Base-by-base conservation (phyloP, 2,797 vertebrate genomes). In the Sciaenops ocellatus region DNA sequence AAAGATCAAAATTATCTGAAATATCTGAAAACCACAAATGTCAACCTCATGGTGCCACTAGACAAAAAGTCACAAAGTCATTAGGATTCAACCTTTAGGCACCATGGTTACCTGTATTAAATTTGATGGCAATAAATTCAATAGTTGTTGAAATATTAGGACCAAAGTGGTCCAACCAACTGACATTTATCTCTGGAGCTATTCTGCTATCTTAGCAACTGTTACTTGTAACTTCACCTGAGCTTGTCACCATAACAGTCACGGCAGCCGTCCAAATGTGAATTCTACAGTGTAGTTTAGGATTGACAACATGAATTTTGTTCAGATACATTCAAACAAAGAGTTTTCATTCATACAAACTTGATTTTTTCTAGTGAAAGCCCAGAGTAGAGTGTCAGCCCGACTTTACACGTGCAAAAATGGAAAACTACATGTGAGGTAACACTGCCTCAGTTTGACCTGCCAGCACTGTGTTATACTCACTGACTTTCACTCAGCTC, bases 401-500 rank as follows among this genome's bases (percentile, higher is more conserved):
- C n/a, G 13, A n/a, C 24, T 20, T 38, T 57, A n/a, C 46, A 20
- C 42, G 60, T 0, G 24, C 22, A 50, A n/a, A 56, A 54, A 57
- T 48, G 20, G n/a, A 46, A 60, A 30, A 24, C 57, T 20, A 30
- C 22, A 26, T 12, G 9, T 18, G 13, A 42, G 18, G 50, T 20
- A 6, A 30, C 46, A 52, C 17, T 1, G 16, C 18, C 10, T 52
- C 17, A 9, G 34, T 47, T 57, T 30, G 44, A 74, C 64, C 62
- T 69, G 18, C 6, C 52, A 60, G 50, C 24, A 4, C 30, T 57
- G 15, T 47, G 44, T 52, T 44, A 17, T 54, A 30, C 59, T 78
- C 20, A 56, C 26, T 73, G 34, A 62, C 26, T 56, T 57, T 50
- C 6, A 55, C 41, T 51, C 55, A 22, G 69, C 57, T 55, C 50